Percentiles rank a stretch among this genome's conserved stretches.
These are phyloP conservation scores for Percina caprodes DNA, from an alignment of 2,113 vertebrate genomes.

Conservation along the genomic window DNA sequence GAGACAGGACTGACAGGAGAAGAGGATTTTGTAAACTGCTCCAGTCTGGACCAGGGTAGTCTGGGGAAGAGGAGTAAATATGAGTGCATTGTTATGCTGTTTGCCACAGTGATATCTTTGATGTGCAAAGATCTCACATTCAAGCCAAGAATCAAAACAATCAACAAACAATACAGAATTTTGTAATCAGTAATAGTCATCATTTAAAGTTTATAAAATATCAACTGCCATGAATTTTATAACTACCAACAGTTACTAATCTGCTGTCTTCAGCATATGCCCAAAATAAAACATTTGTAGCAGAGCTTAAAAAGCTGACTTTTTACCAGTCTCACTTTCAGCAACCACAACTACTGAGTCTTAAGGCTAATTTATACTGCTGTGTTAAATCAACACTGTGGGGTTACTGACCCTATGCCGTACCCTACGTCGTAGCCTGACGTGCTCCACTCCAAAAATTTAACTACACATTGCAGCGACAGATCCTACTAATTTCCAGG, in stretches of 20 bases:
- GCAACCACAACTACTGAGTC: not conserved
- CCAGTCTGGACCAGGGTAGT: not conserved
- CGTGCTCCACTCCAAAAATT: no score
- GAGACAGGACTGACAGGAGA: not conserved
- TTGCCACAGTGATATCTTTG: not conserved
- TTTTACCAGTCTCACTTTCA: not conserved
- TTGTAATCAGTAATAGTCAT: not conserved
- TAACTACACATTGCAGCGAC: no score
- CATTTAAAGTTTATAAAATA: not conserved
- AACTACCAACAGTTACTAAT: not conserved
- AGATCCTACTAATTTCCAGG: no score
- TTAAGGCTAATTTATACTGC: no score
- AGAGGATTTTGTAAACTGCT: not conserved
- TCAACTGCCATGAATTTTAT: not conserved
- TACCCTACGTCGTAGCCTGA: no score
- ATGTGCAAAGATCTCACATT: slow-evolving; percentile 12
- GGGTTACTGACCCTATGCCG: no score
- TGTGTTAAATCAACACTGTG: no score
- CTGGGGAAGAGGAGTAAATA: not conserved
- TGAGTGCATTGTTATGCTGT: no score
- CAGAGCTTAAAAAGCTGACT: not conserved
- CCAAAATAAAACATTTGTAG: not conserved
- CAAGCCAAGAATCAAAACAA: slow-evolving; percentile 5
- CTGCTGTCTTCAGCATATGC: not conserved
- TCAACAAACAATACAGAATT: not conserved